Conservation (phyloP, 2,113 vertebrate species). For the Jaculus jaculus region DNA sequence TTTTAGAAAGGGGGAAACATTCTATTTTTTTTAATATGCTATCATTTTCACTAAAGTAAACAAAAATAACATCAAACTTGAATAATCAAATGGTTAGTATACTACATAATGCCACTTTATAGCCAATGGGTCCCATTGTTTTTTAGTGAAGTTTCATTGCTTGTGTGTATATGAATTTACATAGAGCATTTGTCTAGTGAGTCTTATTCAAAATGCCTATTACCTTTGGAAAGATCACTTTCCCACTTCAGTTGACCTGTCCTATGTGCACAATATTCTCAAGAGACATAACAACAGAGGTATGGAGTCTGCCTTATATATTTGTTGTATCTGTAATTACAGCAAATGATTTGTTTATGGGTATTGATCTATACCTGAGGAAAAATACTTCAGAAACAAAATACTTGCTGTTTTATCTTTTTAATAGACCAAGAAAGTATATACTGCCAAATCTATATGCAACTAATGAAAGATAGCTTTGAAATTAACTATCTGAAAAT, state of each 20-base stretch:
- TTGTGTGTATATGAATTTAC: not conserved
- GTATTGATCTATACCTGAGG: not conserved
- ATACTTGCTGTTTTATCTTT: not conserved
- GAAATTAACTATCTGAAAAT: slow-evolving; percentile 47
- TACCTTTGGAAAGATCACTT: slow-evolving; percentile 9
- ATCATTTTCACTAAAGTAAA: slow-evolving; percentile 69
- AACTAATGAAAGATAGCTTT: not conserved
- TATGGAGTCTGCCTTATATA: not conserved
- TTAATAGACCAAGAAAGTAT: not conserved
- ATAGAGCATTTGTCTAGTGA: not conserved
- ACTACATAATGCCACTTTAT: slow-evolving; percentile 7
- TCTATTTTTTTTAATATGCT: slow-evolving; percentile 71
- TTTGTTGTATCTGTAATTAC: not conserved
- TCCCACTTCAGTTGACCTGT: not conserved
- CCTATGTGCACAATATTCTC: not conserved
- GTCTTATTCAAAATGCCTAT: not conserved
- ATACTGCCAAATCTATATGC: not conserved
- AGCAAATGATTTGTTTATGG: slow-evolving; percentile 10
- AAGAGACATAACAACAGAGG: not conserved
- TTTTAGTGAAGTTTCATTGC: slow-evolving; percentile 59
- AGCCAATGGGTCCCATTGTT: slow-evolving; percentile 35
- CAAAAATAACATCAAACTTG: slow-evolving; percentile 63
- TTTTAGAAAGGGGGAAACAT: slow-evolving; percentile 54
- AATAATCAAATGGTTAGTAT: slow-evolving; percentile 63
- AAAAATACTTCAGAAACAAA: slow-evolving; percentile 19